Percentiles rank a stretch among this genome's conserved stretches.
Evolutionary conservation across 2,888 invertebrate genomes (phyloP).

Genomic region (Leucophenga maculata): DNA sequence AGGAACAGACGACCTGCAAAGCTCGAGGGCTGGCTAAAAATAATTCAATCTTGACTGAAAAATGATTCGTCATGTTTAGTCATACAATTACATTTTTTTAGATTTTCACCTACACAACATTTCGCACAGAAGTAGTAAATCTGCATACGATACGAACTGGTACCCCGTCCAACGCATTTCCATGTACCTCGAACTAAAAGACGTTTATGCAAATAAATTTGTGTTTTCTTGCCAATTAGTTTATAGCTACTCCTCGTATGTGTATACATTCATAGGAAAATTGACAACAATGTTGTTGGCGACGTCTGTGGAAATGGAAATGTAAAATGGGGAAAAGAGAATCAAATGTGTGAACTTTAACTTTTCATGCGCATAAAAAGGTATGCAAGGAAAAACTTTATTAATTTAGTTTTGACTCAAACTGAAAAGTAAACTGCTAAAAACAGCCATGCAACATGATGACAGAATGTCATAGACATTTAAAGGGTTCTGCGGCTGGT

Average conservation of each 20-base stretch:
- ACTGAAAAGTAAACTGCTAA: constrained; percentile 32
- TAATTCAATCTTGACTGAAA: not conserved
- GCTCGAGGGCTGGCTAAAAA: not conserved
- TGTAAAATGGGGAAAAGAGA: constrained; percentile 43
- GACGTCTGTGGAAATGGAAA: not conserved
- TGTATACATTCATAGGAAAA: too few relatives aligned
- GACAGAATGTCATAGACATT: not conserved
- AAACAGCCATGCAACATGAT: not conserved
- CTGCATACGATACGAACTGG: too few relatives aligned
- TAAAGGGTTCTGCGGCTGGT: not conserved
- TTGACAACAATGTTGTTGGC: too few relatives aligned
- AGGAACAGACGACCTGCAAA: not conserved
- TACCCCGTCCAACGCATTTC: too few relatives aligned
- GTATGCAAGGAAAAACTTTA: constrained; percentile 63
- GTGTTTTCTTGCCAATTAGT: too few relatives aligned
- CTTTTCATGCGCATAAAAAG: constrained; percentile 64
- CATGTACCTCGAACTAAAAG: too few relatives aligned
- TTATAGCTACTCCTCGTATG: too few relatives aligned
- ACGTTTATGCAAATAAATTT: too few relatives aligned
- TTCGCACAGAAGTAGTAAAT: too few relatives aligned
- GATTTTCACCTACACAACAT: too few relatives aligned
- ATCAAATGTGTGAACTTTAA: constrained; percentile 66
- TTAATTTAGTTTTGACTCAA: constrained; percentile 63
- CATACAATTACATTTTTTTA: too few relatives aligned
- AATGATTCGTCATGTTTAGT: too few relatives aligned